Conservation (phyloP, 2,113 vertebrate genomes). For the Ceuthmochares aereus region DNA sequence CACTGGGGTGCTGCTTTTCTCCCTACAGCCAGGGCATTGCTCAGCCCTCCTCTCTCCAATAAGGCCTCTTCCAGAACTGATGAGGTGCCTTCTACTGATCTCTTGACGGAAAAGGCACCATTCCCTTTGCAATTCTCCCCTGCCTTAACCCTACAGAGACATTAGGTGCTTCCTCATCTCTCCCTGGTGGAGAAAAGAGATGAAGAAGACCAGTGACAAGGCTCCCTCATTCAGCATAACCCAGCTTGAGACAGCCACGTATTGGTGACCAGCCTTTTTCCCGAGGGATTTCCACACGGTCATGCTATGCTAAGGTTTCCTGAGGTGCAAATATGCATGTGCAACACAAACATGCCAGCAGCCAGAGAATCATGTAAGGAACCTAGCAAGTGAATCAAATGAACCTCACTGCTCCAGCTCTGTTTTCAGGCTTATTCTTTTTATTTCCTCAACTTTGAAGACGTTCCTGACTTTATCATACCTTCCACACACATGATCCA, state of each 20-base stretch:
- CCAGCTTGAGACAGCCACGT: neutral
- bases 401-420: neutral
- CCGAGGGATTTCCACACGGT: accelerated
- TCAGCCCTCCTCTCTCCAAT: neutral
- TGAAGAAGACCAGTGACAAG: neutral
- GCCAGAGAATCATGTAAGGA: neutral
- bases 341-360: neutral
- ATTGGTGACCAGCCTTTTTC: neutral
- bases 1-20: accelerated
- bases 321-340: neutral
- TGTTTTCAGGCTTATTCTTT: neutral
- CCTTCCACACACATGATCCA: neutral
- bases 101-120: neutral
- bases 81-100: accelerated
- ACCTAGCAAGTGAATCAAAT: neutral
- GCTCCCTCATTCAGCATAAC: neutral
- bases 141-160: neutral
- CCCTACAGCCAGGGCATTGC: neutral
- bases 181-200: neutral
- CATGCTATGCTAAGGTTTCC: neutral
- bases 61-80: neutral
- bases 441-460: neutral
- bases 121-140: neutral
- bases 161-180: neutral
- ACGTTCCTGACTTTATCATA: accelerated